Base-by-base conservation (phyloP, 64 coral and sea anemone genomes). In the Actinia tenebrosa region DNA sequence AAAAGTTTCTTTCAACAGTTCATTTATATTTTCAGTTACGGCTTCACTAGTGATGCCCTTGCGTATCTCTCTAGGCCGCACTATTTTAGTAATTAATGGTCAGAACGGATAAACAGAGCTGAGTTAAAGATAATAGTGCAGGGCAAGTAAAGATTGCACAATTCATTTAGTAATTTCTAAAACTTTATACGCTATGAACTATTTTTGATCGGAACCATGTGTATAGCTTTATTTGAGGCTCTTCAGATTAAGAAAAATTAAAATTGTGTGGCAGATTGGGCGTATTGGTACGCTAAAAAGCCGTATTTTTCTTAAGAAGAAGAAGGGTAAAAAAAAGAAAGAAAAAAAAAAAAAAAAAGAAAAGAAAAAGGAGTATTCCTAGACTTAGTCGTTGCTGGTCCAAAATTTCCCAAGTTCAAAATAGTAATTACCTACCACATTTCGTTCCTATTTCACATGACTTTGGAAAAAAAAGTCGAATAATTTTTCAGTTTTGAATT, bases 1-100 rank as follows among this genome's bases (percentile, higher is more conserved):
- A 37, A 66, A 75, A 75, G 69, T 75, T 75, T 75, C n/a, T 75
- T 75, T 75, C 11, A 75, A 37, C 69, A 75, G 69, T 7, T 75
- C 25, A 42, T 75, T 75, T 68, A 19, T 19, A 20, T 22, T 68
- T 68, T 68, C n/a, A 37, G n/a, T 26, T 30, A 30, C 26, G n/a
- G 69, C 69, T 30, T 75, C 26, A 20, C 64, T 20, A 37, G 30
- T 37, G 25, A 75, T 37, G 69, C 69, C 26, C 26, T 75, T 30
- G n/a, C 69, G 25, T 42, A 14, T 75, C 69, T 75, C 69, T 75
- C 69, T 14, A 75, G 69, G 69, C 69, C 25, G 10, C 13, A 30
- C 69, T 14, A 42, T 75, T 75, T 30, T 14, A 75, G 26, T 75
- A 75, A 75, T 75, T 30, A 75, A 30, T 75, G 23, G 26, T 37